Evolutionary conservation across 2,888 invertebrate genomes (phyloP).

Genomic region (Rotaria magnacalcarata): DNA sequence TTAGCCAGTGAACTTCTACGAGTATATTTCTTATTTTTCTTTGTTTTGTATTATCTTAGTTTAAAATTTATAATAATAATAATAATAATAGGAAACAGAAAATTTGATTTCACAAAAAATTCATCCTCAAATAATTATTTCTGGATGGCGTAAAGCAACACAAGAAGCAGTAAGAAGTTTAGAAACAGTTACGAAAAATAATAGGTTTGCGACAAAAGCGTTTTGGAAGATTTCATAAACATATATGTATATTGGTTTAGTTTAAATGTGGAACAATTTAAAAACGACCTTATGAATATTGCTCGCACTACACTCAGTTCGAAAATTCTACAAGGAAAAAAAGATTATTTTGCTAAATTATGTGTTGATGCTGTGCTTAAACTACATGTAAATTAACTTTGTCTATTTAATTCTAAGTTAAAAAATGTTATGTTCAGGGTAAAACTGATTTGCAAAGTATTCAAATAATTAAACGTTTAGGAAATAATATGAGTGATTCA

Average conservation of each 20-base stretch:
- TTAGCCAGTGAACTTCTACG: slow-evolving; percentile 82
- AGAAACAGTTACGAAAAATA: slow-evolving; percentile 65
- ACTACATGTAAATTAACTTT: slow-evolving; percentile 65
- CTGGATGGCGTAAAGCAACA: slow-evolving; percentile 85
- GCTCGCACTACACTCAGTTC: slow-evolving; percentile 94
- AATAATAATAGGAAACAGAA: slow-evolving; percentile 72
- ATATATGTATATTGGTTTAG: slow-evolving; percentile 52
- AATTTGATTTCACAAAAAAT: slow-evolving; percentile 83
- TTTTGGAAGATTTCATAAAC: too few relatives aligned
- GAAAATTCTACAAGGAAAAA: slow-evolving; percentile 92
- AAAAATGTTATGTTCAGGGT: slow-evolving; percentile 48
- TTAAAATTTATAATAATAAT: too few relatives aligned
- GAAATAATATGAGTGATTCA: slow-evolving; percentile 85
- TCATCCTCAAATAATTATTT: slow-evolving; percentile 93
- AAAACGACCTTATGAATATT: slow-evolving; percentile 86
- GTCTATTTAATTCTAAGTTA: slow-evolving; percentile 69
- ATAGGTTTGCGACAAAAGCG: neutral
- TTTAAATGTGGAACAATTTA: slow-evolving; percentile 71
- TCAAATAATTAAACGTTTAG: slow-evolving; percentile 93
- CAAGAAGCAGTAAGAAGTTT: slow-evolving; percentile 78
- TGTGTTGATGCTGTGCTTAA: slow-evolving; percentile 91
- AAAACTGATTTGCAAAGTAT: slow-evolving; percentile 68
- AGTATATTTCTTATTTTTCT: slow-evolving; percentile 50
- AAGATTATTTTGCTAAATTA: slow-evolving; percentile 87
- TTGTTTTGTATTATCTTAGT: too few relatives aligned